Conservation (phyloP, 2,797 vertebrate species). For the Carduelis carduelis region DNA sequence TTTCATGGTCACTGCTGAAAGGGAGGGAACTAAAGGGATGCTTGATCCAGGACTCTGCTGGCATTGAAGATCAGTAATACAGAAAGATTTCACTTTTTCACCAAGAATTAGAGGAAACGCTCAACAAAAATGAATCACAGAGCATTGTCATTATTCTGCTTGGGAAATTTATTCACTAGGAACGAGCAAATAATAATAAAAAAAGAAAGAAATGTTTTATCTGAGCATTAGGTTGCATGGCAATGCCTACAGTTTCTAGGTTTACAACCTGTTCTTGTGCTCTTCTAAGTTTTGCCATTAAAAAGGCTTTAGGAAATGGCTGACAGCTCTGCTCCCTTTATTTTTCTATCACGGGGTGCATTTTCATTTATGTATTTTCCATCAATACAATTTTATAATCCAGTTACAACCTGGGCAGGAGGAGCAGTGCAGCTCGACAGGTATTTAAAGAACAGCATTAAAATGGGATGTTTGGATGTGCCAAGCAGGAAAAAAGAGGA, state of each 20-base stretch:
- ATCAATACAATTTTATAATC: not conserved
- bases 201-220: constrained; percentile 48
- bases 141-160: constrained; percentile 62
- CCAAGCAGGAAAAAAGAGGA: not conserved
- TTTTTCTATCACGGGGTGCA: not conserved
- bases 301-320: not conserved
- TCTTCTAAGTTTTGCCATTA: not conserved
- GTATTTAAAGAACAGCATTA: not conserved
- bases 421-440: not conserved
- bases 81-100: constrained; percentile 45
- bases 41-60: constrained; percentile 36
- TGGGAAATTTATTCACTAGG: constrained; percentile 65
- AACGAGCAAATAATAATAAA: constrained; percentile 66
- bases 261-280: not conserved
- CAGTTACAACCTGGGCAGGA: not conserved
- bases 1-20: not conserved
- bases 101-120: constrained; percentile 49
- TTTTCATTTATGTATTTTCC: not conserved
- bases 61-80: constrained; percentile 7
- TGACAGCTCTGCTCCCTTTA: not conserved
- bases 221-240: not conserved
- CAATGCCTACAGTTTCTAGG: not conserved
- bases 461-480: constrained; percentile 9
- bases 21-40: not conserved
- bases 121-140: constrained; percentile 20